Evolutionary conservation across 1,140 invertebrate genomes (phyloP), one percentile per base, ranked within the genome.

Genomic region (Proales similis): DNA sequence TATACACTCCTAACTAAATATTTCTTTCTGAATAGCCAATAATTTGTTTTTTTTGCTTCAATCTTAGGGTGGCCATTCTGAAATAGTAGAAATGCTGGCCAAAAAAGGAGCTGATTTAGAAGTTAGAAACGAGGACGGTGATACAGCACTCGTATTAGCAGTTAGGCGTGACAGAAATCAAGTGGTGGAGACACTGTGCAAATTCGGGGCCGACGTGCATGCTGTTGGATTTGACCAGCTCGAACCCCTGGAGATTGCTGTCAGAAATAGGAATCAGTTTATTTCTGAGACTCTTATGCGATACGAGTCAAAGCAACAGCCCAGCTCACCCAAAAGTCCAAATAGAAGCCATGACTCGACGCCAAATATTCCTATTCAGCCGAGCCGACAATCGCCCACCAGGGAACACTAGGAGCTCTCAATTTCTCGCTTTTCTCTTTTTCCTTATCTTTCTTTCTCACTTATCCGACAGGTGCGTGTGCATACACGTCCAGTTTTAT

Each of bases 71-170:
- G 61, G 61, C 17, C 32, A 30, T 63, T 32, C 30, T 3, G 61
- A 63, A 36, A 17, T 63, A 20, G 30, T 38, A 11, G 43, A 63
- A 38, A 0, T 47, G 5, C 17, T 63, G 20, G 27, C 49, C 7
- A 39, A 48, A 22, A 11, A 36, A 17, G 61, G 61, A 17, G 61
- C 61, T 38, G 29, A 47, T 63, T 17, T 63, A 11, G 42, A 63
- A n/a, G n/a, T 24, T 38, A 63, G 43, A 19, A 63, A 63, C 42
- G 61, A 63, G 27, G 61, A 63, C 24, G 46, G 45, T 24, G 61
- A 63, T 48, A 63, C 43, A 24, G 22, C 61, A 22, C 26, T 63
- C 11, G 42, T 63, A 36, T 30, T 62, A 19, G 57, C 57, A 14
- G 51, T 57, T 2, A 24, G 51, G 6, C 30, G 24, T 26, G 51